Percentiles rank a stretch among this genome's conserved stretches.
These are phyloP conservation scores for Petromus typicus DNA, from an alignment of 2,113 vertebrate species.

Conservation along the genomic window DNA sequence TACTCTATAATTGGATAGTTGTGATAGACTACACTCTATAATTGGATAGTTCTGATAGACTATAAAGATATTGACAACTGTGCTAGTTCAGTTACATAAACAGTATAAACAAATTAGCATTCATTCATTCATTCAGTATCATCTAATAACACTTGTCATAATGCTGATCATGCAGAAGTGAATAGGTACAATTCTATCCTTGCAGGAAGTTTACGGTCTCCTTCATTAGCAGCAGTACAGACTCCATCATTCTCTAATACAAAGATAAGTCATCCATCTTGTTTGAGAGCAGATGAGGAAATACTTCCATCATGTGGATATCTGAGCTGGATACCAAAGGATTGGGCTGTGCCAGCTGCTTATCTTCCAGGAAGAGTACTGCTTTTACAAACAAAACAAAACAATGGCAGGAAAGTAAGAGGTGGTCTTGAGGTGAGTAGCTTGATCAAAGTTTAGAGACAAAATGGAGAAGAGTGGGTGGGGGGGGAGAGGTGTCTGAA, in stretches of 20 bases:
- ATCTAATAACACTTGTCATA: not conserved
- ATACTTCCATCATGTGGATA: not conserved
- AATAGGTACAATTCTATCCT: not conserved
- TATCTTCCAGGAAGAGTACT: not conserved
- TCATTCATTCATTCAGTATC: not conserved
- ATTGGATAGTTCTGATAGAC: slow-evolving; percentile 42
- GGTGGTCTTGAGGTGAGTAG: slow-evolving; percentile 1
- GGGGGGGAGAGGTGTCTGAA: not conserved
- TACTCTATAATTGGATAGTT: not conserved
- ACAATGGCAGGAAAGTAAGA: not conserved
- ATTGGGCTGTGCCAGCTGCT: not conserved
- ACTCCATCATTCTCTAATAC: not conserved
- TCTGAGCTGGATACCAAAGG: slow-evolving; percentile 14
- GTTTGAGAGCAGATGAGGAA: not conserved
- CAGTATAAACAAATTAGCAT: slow-evolving; percentile 65
- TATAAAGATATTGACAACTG: slow-evolving; percentile 65
- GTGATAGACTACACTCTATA: slow-evolving; percentile 68
- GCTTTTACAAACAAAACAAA: slow-evolving; percentile 51
- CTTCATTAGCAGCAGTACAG: not conserved
- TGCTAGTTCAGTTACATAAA: slow-evolving; percentile 39
- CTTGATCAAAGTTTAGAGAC: not conserved
- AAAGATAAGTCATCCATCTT: not conserved
- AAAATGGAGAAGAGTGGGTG: not conserved
- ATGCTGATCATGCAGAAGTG: not conserved
- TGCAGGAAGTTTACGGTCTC: slow-evolving; percentile 40